Evolutionary conservation across 2,113 vertebrate species (phyloP), one percentile per base, ranked within the genome.

Genomic region (Ceyx margarethae): DNA sequence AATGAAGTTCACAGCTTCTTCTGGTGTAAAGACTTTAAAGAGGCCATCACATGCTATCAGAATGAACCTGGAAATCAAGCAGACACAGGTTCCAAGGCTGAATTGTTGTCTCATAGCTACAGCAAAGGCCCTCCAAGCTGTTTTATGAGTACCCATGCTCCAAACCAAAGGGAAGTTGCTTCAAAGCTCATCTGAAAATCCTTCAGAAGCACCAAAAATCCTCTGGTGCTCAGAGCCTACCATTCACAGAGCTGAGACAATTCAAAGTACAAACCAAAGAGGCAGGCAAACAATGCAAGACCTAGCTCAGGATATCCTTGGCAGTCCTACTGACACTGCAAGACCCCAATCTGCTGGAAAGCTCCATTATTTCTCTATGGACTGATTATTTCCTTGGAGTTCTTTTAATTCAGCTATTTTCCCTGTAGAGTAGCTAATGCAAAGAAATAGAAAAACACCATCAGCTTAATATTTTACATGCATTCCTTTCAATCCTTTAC

Each of bases 11-110:
- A 99, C 98, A 15, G 99, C 98, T 97, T 99, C 99, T 51, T 99
- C 99, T 37, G 99, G 98, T 33, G 98, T 99, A 62, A 99, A 99
- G 13, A 99, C 99, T 96, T 99, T 99, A 89, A 99, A 99, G 72
- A 99, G 98, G 67, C 99, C 99, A 57, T 99, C 99, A 83, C 99
- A 99, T 1, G 99, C 99, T 96, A 99, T 96, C 86, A 99, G 90
- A 94, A 99, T 97, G 94, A 99, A 99, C 97, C 99, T 99, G 56
- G n/a, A 88, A 40, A 43, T 53, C 19, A 85, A 91, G 40, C 7
- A 81, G 21, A 90, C 29, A 71, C 13, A 82, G 50, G n/a, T 78
- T 73, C 16, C 29, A 37, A 83, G 50, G 51, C n/a, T 89, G 81
- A 84, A 89, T 22, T 56, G 82, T 76, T 58, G 53, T 48, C 46